Evolutionary conservation across 1,140 invertebrate genomes (phyloP).

Genomic region (Pogonomyrmex barbatus): DNA sequence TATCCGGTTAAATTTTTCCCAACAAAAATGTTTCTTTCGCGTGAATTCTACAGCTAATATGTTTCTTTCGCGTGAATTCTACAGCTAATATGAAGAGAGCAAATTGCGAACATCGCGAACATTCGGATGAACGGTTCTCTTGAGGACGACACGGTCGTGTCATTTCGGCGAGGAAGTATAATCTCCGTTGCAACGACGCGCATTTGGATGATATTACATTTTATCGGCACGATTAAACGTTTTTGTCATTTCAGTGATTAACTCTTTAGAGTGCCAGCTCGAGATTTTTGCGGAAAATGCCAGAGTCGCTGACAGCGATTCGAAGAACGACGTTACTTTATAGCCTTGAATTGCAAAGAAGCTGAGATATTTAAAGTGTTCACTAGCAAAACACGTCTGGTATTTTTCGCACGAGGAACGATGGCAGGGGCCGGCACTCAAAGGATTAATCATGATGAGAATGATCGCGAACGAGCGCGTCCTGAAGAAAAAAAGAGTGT

Average conservation of each 20-base stretch:
- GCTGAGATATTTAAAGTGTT: slow-evolving; percentile 44
- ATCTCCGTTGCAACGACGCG: neutral
- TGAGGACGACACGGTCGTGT: neutral
- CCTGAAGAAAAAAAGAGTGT: neutral
- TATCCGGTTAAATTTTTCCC: too few species aligned
- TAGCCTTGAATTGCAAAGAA: slow-evolving; percentile 31
- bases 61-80: neutral
- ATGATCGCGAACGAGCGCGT: neutral
- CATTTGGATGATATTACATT: neutral
- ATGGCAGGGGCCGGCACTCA: slow-evolving; percentile 21
- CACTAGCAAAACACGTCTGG: slow-evolving; percentile 28
- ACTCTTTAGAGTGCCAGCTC: neutral
- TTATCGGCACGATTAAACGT: slow-evolving; percentile 5
- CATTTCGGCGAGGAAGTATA: neutral
- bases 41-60: neutral
- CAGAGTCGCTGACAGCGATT: neutral
- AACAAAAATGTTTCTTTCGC: neutral
- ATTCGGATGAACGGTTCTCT: neutral
- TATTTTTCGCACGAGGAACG: slow-evolving; percentile 40
- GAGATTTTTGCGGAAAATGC: slow-evolving; percentile 27
- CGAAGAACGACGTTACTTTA: slow-evolving; percentile 7
- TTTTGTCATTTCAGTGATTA: slow-evolving; percentile 24
- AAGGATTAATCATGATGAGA: slow-evolving; percentile 43
- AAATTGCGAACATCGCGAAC: slow-evolving; percentile 9
- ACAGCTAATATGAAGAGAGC: neutral